Conservation (phyloP, 2,113 vertebrate species). For the Leuciscus idus region DNA sequence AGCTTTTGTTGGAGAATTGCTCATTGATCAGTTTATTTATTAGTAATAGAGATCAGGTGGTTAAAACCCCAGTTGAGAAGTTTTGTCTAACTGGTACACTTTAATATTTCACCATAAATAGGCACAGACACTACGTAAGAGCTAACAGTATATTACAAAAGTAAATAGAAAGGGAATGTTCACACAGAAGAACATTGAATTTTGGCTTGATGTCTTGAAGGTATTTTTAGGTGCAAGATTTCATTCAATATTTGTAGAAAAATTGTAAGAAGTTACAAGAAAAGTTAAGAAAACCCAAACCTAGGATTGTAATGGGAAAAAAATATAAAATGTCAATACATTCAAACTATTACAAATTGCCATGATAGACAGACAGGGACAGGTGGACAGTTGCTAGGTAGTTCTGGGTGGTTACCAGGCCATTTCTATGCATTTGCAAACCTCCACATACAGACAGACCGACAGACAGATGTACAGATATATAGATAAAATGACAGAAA, state of each 20-base stretch:
- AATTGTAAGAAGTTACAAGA: no score
- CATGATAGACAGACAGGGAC: background rate
- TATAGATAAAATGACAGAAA: no score
- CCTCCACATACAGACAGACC: background rate
- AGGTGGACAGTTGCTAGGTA: background rate
- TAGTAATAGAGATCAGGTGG: background rate
- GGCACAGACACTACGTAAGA: background rate
- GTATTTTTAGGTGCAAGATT: background rate
- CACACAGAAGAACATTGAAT: background rate
- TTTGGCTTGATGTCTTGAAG: background rate
- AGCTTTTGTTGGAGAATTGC: conserved; percentile 8
- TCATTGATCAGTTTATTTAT: background rate
- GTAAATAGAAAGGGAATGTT: no score
- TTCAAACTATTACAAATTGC: background rate
- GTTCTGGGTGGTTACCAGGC: background rate
- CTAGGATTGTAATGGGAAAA: no score
- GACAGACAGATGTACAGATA: background rate
- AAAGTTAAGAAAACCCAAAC: no score
- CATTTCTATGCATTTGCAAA: no score
- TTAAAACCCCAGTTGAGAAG: background rate
- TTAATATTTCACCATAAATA: background rate
- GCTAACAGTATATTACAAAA: background rate
- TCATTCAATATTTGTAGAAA: no score
- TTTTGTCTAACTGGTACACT: background rate
- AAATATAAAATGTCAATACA: background rate